These are phyloP conservation scores for Caranx melampygus DNA, from an alignment of 2,113 vertebrate genomes.

Conservation along the genomic window DNA sequence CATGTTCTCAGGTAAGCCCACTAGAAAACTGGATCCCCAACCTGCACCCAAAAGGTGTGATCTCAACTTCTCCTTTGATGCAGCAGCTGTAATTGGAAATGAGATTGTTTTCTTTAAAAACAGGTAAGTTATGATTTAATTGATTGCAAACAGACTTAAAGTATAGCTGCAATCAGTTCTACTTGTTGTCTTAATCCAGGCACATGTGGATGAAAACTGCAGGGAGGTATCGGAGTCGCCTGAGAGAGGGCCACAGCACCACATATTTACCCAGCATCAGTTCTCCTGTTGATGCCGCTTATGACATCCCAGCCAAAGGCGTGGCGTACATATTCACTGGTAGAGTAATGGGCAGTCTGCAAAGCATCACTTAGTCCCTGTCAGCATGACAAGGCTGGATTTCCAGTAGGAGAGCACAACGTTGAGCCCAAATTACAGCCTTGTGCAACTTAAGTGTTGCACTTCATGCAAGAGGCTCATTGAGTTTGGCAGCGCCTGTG, in stretches of 20 bases:
- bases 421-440: conserved; percentile 65
- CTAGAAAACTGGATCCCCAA: conserved; percentile 22
- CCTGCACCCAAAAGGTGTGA: conserved; percentile 68
- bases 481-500: conserved; percentile 59
- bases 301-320: conserved; percentile 75
- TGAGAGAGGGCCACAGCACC: conserved; percentile 64
- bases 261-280: conserved; percentile 66
- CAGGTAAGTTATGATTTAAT: conserved; percentile 53
- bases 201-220: conserved; percentile 77
- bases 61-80: conserved; percentile 73
- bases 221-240: conserved; percentile 59
- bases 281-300: conserved; percentile 73
- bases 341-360: conserved; percentile 66
- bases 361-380: conserved; percentile 52
- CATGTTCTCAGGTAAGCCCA: conserved; percentile 63
- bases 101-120: conserved; percentile 79
- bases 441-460: conserved; percentile 60
- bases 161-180: not conserved
- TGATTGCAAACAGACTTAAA: not conserved
- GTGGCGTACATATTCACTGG: conserved; percentile 77
- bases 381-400: conserved; percentile 70
- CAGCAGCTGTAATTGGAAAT: conserved; percentile 71
- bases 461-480: conserved; percentile 54
- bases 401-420: conserved; percentile 41
- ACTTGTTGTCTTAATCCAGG: conserved; percentile 40